A percentile compares a stretch with the other conserved stretches of the same genome.
Evolutionary conservation across 2,797 vertebrate genomes (phyloP).

Genomic region (Hippocampus kuda): DNA sequence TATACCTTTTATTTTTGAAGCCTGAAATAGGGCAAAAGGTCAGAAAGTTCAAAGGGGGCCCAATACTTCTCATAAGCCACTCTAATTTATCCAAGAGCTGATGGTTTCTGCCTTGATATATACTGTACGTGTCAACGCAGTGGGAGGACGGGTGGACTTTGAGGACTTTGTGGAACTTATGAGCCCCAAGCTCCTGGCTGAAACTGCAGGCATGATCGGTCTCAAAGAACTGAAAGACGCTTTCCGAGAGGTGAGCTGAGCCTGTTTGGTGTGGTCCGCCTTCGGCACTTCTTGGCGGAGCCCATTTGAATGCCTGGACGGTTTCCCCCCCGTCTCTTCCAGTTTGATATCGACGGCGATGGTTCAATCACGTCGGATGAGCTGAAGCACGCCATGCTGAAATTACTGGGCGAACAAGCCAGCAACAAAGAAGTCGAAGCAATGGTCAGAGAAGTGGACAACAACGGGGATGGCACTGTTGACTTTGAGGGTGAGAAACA

Average conservation of each 20-base stretch:
- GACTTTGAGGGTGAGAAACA: conserved; percentile 86
- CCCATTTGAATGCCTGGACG: no score
- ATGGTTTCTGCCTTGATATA: background rate
- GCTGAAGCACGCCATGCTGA: conserved; percentile 79
- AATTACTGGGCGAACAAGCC: conserved; percentile 82
- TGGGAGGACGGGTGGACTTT: conserved; percentile 67
- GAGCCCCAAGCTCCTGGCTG: conserved; percentile 68
- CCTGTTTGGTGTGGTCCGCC: background rate
- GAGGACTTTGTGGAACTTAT: conserved; percentile 70
- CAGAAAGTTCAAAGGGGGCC: no score
- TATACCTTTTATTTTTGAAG: no score
- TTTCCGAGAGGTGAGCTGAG: conserved; percentile 61
- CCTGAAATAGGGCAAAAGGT: no score
- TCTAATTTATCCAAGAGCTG: background rate
- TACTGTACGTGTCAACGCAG: conserved; percentile 31
- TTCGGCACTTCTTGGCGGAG: background rate
- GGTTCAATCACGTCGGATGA: conserved; percentile 85
- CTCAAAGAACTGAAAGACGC: conserved; percentile 70
- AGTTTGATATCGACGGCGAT: conserved; percentile 92
- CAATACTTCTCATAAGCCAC: no score
- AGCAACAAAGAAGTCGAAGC: conserved; percentile 82
- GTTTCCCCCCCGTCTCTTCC: background rate
- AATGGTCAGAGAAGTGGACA: conserved; percentile 82
- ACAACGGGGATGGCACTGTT: conserved; percentile 87
- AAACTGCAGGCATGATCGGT: conserved; percentile 73